Evolutionary conservation across 2,113 vertebrate species (phyloP).

Genomic region (Paracanthobrama guichenoti): DNA sequence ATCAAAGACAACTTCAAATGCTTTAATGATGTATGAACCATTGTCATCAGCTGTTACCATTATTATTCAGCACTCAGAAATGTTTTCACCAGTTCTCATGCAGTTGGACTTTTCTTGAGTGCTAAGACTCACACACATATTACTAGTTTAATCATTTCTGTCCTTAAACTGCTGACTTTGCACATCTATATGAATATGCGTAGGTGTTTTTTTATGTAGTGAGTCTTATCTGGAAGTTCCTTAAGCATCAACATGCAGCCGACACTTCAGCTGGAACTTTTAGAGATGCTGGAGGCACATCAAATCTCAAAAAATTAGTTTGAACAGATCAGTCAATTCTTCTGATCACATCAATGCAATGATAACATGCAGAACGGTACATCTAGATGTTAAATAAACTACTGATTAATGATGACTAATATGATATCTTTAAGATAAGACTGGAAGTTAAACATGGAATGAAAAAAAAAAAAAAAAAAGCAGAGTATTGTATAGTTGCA

Average conservation of each 20-base stretch:
- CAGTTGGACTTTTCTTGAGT: slow-evolving; percentile 13
- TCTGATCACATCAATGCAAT: background rate
- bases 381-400: background rate
- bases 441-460: background rate
- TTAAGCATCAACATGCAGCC: background rate
- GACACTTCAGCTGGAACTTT: background rate
- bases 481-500: background rate
- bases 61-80: background rate
- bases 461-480: background rate
- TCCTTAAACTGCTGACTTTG: slow-evolving; percentile 9
- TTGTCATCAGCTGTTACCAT: slow-evolving; percentile 14
- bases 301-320: background rate
- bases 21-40: slow-evolving; percentile 19
- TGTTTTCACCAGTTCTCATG: slow-evolving; percentile 10
- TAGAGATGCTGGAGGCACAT: background rate
- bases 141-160: slow-evolving; percentile 17
- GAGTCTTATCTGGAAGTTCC: slow-evolving; percentile 22
- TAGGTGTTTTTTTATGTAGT: background rate
- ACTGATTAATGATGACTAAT: slow-evolving; percentile 18
- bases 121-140: background rate
- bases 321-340: background rate
- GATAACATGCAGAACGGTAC: slow-evolving; percentile 1
- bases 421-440: background rate
- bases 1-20: slow-evolving; percentile 38
- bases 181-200: background rate